Evolutionary conservation across 2,888 invertebrate genomes (phyloP).

Genomic region (Monopis laevigella): DNA sequence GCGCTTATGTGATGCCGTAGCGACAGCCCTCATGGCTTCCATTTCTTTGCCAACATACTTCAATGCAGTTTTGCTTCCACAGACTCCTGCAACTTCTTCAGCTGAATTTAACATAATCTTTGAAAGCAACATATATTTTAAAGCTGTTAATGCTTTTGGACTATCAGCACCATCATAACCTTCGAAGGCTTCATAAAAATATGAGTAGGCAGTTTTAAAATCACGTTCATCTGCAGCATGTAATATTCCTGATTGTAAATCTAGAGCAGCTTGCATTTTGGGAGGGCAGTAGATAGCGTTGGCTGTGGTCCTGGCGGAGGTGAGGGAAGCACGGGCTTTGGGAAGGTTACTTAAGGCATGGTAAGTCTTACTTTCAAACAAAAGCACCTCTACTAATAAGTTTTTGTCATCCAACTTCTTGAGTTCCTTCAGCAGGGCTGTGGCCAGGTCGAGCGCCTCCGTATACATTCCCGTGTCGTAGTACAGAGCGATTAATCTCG

Average conservation of each 20-base stretch:
- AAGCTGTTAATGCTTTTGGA: conserved; percentile 89
- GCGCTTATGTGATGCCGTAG: conserved; percentile 94
- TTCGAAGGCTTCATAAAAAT: conserved; percentile 99
- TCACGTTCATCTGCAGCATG: conserved; percentile 99
- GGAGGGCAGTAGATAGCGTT: conserved; percentile 99
- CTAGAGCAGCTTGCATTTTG: conserved; percentile 96
- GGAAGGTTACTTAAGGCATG: conserved; percentile 97
- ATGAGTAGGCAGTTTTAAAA: conserved; percentile 99
- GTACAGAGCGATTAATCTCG: conserved; percentile 93
- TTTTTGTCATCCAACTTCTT: conserved; percentile 99
- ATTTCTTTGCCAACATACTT: conserved; percentile 96
- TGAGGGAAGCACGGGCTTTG: conserved; percentile 95
- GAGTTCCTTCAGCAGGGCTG: conserved; percentile 90
- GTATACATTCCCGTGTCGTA: conserved; percentile 91
- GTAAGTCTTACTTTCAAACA: conserved; percentile 98
- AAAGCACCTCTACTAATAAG: conserved; percentile 95
- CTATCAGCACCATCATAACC: conserved; percentile 96
- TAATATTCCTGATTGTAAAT: conserved; percentile 96
- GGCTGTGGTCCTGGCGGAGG: conserved; percentile 98
- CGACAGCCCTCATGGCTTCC: conserved; percentile 98
- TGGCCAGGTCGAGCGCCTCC: conserved; percentile 85
- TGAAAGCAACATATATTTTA: conserved; percentile 98
- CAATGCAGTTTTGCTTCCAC: conserved; percentile 95
- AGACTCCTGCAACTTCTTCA: conserved; percentile 94
- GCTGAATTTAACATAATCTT: conserved; percentile 98